Base-by-base conservation (phyloP, 2,888 invertebrate genomes). In the Spodoptera picta region DNA sequence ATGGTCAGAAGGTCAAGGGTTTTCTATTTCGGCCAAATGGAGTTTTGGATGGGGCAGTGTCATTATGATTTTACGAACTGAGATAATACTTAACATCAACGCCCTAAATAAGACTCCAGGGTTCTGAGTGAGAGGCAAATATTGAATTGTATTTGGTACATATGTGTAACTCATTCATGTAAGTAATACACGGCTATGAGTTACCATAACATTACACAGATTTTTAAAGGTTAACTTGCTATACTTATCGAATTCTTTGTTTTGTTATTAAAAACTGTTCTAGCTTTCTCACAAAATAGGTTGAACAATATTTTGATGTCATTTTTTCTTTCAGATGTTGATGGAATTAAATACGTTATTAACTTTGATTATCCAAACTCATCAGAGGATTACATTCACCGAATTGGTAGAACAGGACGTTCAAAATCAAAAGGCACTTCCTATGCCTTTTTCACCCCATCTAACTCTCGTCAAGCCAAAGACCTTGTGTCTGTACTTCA, bases 341-440 rank as follows among this genome's bases (percentile, higher is more conserved):
- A 98, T 90, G 98, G 98, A 88, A 98, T 99, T 86, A 98, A 98
- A 95, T 98, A 97, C 95, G 99, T 99, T 77, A 98, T 99, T 90
- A 99, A 99, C 95, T 98, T 97, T 95, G 99, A 99, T 95, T 99
- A 98, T 93, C 99, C 99, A 61, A 98, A 98, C 91, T 98, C 98
- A 66, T 98, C 98, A 60, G 99, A 99, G 91, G 98, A 99, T 93
- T 99, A 99, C 90, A 98, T 99, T 84, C 99, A 99, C 93, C 97
- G 99, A 73, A 99, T 99, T 91, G 99, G 99, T 64, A 96, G 99
- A 83, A 99, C 99, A 47, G 99, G 98, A 57, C 96, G 99, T 57
- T 97, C 97, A 48, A 96, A 97, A 88, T 96, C 97, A 80, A 98
- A 97, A 80, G 98, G 98, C 79, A 98, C 98, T 69, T 98, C 99